A percentile compares a stretch with the other conserved stretches of the same genome.
Conservation (phyloP, 2,888 invertebrate species). For the Orthonevra nobilis region DNA sequence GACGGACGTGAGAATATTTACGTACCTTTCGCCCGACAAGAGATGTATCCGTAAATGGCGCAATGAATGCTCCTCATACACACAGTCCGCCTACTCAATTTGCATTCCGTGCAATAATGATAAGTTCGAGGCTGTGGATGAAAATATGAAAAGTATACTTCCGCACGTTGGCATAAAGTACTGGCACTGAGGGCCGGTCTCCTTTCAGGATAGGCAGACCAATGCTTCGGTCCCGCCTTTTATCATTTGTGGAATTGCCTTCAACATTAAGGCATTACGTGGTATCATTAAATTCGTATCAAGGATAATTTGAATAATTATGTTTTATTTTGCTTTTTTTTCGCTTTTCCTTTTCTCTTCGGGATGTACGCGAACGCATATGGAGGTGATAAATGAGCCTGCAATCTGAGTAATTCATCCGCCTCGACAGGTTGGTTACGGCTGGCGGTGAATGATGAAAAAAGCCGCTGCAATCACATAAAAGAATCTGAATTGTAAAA, state of each 20-base stretch:
- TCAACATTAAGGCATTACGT: slow-evolving; percentile 60
- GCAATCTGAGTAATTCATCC: slow-evolving; percentile 43
- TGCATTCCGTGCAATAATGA: slow-evolving; percentile 60
- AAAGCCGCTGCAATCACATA: slow-evolving; percentile 5
- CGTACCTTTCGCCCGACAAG: background rate
- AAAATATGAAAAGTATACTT: slow-evolving; percentile 55
- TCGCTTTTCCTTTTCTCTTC: too few relatives aligned
- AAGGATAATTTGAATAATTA: slow-evolving; percentile 65
- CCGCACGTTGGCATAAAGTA: slow-evolving; percentile 27
- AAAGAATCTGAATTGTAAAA: slow-evolving; percentile 12
- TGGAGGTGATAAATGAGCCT: slow-evolving; percentile 41
- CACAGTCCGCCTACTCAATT: slow-evolving; percentile 55
- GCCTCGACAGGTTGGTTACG: slow-evolving; percentile 6
- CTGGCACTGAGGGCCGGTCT: slow-evolving; percentile 14
- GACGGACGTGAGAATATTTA: slow-evolving; percentile 54
- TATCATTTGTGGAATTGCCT: slow-evolving; percentile 53
- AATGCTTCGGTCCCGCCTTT: slow-evolving; percentile 1
- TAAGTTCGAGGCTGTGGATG: slow-evolving; percentile 44
- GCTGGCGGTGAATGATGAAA: background rate
- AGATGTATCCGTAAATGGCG: slow-evolving; percentile 9
- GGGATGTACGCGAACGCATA: background rate
- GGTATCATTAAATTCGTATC: slow-evolving; percentile 68
- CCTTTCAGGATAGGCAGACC: background rate
- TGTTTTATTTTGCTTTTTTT: slow-evolving; percentile 22
- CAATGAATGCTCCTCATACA: slow-evolving; percentile 5